Evolutionary conservation across 37 sponge, comb jelly and placozoan genomes (phyloP), one percentile per base, ranked within the genome.

Genomic region (Agelas oroides): DNA sequence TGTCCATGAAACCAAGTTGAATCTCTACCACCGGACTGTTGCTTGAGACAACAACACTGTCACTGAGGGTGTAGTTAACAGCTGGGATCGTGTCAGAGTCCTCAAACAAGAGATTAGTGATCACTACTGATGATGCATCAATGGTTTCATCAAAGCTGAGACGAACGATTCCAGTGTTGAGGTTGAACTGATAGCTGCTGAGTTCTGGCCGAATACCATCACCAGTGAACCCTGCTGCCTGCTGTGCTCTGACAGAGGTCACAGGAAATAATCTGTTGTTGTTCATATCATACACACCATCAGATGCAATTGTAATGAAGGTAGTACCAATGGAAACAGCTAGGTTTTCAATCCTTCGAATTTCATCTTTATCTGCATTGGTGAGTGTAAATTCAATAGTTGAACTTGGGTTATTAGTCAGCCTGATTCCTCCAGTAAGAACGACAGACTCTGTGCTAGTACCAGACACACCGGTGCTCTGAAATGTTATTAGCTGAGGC

Each of bases 71-170:
- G 79, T 86, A 83, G 68, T 79, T 89, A 28, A 60, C 30, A 13
- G 66, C 53, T 65, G 64, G 62, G 34, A 69, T 28, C 15, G 78
- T 58, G 32, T 71, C 55, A 11, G 56, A 40, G 16, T 74, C 55
- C 56, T 54, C 39, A 20, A 97, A 61, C 3, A 58, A 3, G 18
- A 97, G 60, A 2, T 65, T 25, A n/a, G 77, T 35, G 18, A 86
- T 31, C 33, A 54, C 52, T 8, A 97, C 71, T 0, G 97, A 69
- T 31, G 90, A 72, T 58, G 79, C 88, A 82, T 92, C 79, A 13
- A 97, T 86, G 41, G 97, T 97, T 78, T 94, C 94, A 89, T 89
- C 90, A 78, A 94, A 97, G 32, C 38, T 75, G 31, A 97, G 60
- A 18, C 65, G 73, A 3, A 97, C 68, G 15, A 83, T 58, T 13